Evolutionary conservation across 2,113 vertebrate genomes (phyloP), one percentile per base, ranked within the genome.

Genomic region (Rynchops niger): DNA sequence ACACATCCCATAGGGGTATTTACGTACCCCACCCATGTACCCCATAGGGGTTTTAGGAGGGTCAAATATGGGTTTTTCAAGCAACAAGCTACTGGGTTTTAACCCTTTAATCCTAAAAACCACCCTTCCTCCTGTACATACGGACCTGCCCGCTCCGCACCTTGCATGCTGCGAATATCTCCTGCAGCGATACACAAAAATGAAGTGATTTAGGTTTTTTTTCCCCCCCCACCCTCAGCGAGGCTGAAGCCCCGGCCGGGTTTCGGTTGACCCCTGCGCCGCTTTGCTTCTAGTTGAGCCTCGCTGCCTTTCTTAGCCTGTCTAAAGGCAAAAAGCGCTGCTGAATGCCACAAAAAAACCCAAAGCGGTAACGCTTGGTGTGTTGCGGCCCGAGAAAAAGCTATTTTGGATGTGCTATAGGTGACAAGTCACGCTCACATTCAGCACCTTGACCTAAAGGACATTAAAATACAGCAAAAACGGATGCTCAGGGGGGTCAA

Each of bases 191-290:
- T 1, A 7, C 63, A 16, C 43, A 42, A 9, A 71, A 84, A 78
- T 19, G 53, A 86, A 81, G 19, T 9, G 4, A 3, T 9, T 56
- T 49, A 42, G 42, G 42, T 36, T 49, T 25, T 22, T 12, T 15
- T 15, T 15, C 6, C 18, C 8, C 17, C 20, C 10, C 45, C 45
- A 9, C 20, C 45, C 45, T 21, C 45, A 13, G 52, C 2, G 0
- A 81, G 53, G 62, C 49, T 36, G 53, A 80, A 84, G 42, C 52
- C 47, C 72, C 2, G 5, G 34, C 13, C 3, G 7, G 74, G 85
- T 58, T 76, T 63, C 1, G 1, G 26, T 50, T 36, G 38, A 34
- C 19, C 15, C 1, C 32, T 0, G 2, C 0, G 1, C 29, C 1
- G 29, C 76, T 86, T 82, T 19, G 76, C 86, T 90, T 90, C 67